phyloP scores from a whole-genome alignment of 92 coral and sea anemone species.

The Heliopora coerulea region DNA sequence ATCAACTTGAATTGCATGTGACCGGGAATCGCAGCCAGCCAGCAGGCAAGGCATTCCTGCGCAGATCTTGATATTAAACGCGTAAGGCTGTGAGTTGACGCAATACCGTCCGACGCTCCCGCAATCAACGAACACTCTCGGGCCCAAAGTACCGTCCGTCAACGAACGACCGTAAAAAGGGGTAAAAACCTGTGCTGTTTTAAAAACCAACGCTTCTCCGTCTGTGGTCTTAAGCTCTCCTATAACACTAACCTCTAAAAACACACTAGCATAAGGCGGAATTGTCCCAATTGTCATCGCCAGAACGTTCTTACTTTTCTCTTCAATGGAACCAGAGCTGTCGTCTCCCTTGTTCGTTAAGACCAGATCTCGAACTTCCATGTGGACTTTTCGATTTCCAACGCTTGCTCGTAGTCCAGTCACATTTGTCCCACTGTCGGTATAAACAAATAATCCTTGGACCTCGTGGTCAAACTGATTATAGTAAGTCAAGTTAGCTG shows the following conservation, averaged over 20 bases:
- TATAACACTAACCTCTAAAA: constrained; percentile 87
- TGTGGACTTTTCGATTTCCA: constrained; percentile 73
- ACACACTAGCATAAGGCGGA: constrained; percentile 79
- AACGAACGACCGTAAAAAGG: constrained; percentile 34
- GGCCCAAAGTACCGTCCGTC: not conserved
- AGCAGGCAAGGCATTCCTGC: constrained; percentile 84
- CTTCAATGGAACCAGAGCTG: too few species aligned
- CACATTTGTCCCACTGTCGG: constrained; percentile 80
- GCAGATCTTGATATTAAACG: constrained; percentile 81
- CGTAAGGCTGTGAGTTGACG: constrained; percentile 68
- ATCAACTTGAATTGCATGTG: constrained; percentile 97
- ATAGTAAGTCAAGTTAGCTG: constrained; percentile 83
- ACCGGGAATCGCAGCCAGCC: constrained; percentile 91
- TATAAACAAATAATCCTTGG: constrained; percentile 83
- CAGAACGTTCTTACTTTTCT: constrained; percentile 68
- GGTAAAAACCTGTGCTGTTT: constrained; percentile 85
- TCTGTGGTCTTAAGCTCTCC: constrained; percentile 77
- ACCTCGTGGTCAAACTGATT: constrained; percentile 79
- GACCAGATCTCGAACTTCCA: constrained; percentile 62
- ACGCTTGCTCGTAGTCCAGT: constrained; percentile 88
- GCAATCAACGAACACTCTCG: constrained; percentile 35
- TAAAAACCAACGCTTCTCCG: constrained; percentile 78
- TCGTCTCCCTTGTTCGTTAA: too few species aligned
- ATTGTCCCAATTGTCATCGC: constrained; percentile 86
- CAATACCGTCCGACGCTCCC: constrained; percentile 62